Base-by-base conservation (phyloP, 2,888 invertebrate species). In the Meiosimyza decipiens region DNA sequence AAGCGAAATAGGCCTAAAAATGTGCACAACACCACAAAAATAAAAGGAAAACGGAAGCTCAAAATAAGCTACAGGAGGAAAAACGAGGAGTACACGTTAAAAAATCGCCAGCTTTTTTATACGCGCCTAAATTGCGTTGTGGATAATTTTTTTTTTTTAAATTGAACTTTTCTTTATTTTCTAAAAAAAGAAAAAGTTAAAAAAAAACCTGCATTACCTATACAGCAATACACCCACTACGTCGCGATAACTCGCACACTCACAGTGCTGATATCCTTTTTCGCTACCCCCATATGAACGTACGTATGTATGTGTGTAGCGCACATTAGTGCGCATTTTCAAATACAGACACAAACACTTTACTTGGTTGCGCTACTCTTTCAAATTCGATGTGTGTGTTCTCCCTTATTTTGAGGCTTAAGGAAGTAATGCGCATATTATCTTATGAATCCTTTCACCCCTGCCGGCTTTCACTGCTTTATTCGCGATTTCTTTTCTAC, bases 261-360 rank as follows among this genome's bases (percentile, higher is more conserved):
- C 28, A 28, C 28, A 28, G 28, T 28, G 4, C 28, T 40, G 40
- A 9, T 40, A 40, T 40, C 40, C 40, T 40, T 40, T 40, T 40
- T 40, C 9, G 40, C 9, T 40, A 40, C 40, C 40, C 40, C 40
- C 40, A 28, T 28, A 28, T 28, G 3, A 1, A 2, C 5, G 40
- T 18, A 55, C 47, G 40, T 13, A 47, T 55, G 55, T 12, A 11
- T 55, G 57, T 67, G 67, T n/a, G 62, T 2, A 66, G 79, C 78
- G 79, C 79, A 40, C 40, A 82, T 79, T 82, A 82, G 83, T 83
- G 83, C 84, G 83, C 84, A 83, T 81, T 84, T 78, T 82, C 82
- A 82, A 83, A 83, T 80, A 75, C 75, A 63, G 52, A 73, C 66
- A 65, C 52, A 62, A 55, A 68, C 47, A 60, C 51, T 71, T 60